Conservation (phyloP, 2,113 vertebrate genomes). For the Ammospiza nelsoni region DNA sequence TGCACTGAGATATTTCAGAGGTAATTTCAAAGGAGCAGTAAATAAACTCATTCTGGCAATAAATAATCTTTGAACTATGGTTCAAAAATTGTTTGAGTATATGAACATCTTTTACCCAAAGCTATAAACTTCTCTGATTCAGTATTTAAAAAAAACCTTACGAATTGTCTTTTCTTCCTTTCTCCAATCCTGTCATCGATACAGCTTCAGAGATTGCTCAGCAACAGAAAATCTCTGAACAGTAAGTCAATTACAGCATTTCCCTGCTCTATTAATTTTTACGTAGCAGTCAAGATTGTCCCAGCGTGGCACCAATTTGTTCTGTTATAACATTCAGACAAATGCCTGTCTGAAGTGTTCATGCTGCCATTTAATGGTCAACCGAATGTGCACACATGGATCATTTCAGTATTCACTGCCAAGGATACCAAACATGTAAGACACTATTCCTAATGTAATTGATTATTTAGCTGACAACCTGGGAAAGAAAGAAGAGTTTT, state of each 20-base stretch:
- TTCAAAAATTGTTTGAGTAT: not conserved
- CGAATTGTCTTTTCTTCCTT: not conserved
- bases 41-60: not conserved
- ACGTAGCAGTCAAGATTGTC: not conserved
- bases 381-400: not conserved
- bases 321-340: not conserved
- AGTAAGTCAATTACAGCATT: not conserved
- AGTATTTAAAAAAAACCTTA: not conserved
- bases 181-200: not conserved
- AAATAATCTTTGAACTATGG: not conserved
- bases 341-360: not conserved
- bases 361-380: slow-evolving; percentile 17
- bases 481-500: not conserved
- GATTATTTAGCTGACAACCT: not conserved
- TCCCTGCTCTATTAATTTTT: slow-evolving; percentile 7
- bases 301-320: not conserved
- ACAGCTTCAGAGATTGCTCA: not conserved
- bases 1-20: not conserved
- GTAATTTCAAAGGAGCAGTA: not conserved
- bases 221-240: not conserved
- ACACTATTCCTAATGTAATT: not conserved
- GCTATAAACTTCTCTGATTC: not conserved
- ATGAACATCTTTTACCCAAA: not conserved
- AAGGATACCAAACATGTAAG: not conserved
- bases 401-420: not conserved